A percentile compares a stretch with the other conserved stretches of the same genome.
These are phyloP conservation scores for Spisula subtruncata DNA, from an alignment of 2,888 invertebrate species.

Conservation along the genomic window DNA sequence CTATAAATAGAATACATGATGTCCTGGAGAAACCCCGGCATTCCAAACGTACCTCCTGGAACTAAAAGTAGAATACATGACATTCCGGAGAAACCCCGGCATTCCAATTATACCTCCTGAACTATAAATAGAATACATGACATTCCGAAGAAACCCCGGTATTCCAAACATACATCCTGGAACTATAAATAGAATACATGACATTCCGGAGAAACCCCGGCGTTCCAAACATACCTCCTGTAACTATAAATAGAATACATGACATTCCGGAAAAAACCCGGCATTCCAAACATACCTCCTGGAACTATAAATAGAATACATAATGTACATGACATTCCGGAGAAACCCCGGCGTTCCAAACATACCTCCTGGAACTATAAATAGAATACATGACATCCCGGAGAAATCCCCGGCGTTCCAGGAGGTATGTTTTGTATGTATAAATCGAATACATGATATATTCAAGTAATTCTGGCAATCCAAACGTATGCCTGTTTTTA, in stretches of 20 bases:
- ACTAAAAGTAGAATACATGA: slow-evolving; percentile 25
- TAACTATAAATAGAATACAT: slow-evolving; percentile 21
- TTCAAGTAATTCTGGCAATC: slow-evolving; percentile 3
- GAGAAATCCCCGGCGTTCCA: neutral
- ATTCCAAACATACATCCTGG: slow-evolving; percentile 7
- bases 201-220: slow-evolving; percentile 21
- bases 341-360: slow-evolving; percentile 12
- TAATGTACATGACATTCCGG: neutral
- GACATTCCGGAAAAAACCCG: slow-evolving; percentile 18
- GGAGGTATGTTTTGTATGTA: neutral
- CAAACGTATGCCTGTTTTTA: neutral
- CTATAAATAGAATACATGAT: slow-evolving; percentile 12
- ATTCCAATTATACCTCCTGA: neutral
- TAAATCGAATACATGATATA: neutral
- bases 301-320: slow-evolving; percentile 26
- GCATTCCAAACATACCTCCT: neutral
- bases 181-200: slow-evolving; percentile 18
- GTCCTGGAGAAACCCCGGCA: slow-evolving; percentile 18
- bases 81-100: slow-evolving; percentile 20
- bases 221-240: neutral
- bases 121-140: slow-evolving; percentile 11
- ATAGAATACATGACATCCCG: neutral
- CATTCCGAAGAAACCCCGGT: too few species aligned
- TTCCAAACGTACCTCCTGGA: neutral
- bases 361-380: slow-evolving; percentile 32